A percentile compares a stretch with the other conserved stretches of the same genome.
Conservation (phyloP, 2,888 invertebrate genomes). For the Odontothrips loti region DNA sequence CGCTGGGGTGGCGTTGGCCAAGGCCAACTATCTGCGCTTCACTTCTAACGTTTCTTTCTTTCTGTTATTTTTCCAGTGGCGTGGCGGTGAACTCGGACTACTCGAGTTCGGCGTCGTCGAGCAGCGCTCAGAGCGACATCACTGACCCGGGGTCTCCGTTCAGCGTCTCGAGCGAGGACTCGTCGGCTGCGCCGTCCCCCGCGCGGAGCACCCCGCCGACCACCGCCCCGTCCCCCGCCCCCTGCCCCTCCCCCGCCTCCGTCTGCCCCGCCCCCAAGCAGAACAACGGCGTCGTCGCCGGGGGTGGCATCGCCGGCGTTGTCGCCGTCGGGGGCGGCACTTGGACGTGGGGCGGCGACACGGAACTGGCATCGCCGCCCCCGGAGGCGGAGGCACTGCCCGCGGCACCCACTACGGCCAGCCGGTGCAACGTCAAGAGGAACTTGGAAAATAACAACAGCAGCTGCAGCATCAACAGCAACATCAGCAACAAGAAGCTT, state of each 20-base stretch:
- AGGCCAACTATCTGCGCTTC: neutral
- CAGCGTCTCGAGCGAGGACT: conserved; percentile 55
- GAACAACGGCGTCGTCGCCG: conserved; percentile 37
- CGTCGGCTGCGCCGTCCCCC: conserved; percentile 37
- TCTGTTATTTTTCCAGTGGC: conserved; percentile 62
- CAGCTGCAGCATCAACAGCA: neutral
- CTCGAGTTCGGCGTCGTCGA: conserved; percentile 52
- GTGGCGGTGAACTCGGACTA: conserved; percentile 68
- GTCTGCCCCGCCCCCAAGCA: conserved; percentile 32
- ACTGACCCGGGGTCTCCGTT: conserved; percentile 82
- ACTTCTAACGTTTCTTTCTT: neutral
- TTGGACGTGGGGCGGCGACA: neutral
- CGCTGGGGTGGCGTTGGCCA: neutral
- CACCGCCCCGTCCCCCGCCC: conserved; percentile 31
- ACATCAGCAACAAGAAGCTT: neutral
- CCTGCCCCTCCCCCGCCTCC: conserved; percentile 34
- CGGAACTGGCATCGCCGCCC: neutral
- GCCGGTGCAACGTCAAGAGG: neutral
- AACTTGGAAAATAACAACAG: conserved; percentile 5
- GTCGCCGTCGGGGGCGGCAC: neutral
- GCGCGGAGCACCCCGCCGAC: conserved; percentile 34
- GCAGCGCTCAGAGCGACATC: conserved; percentile 70
- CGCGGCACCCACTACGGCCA: neutral
- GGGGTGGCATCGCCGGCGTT: neutral
- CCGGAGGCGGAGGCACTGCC: neutral